Evolutionary conservation across 1,140 invertebrate genomes (phyloP).

Genomic region (Aphelenchoides avenae): DNA sequence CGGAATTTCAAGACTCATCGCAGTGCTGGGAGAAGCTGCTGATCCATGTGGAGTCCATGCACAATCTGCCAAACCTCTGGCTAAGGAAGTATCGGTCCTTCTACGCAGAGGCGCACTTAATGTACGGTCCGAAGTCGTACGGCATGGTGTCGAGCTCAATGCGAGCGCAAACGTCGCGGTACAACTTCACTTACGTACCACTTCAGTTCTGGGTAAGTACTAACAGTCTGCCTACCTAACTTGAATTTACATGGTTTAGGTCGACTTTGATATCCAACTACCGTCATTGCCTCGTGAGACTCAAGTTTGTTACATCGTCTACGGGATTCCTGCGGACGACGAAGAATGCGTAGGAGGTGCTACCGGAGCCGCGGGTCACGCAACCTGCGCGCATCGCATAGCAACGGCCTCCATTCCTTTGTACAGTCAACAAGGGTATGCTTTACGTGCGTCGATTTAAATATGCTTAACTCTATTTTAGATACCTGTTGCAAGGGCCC

Average conservation of each 20-base stretch:
- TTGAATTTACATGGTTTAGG: slow-evolving; percentile 13
- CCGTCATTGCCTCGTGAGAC: slow-evolving; percentile 26
- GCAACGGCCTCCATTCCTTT: slow-evolving; percentile 8
- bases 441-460: slow-evolving; percentile 20
- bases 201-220: slow-evolving; percentile 30
- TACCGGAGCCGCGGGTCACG: not conserved
- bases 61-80: slow-evolving; percentile 28
- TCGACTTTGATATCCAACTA: slow-evolving; percentile 26
- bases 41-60: slow-evolving; percentile 22
- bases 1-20: slow-evolving; percentile 17
- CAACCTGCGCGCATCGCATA: not conserved
- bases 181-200: slow-evolving; percentile 20
- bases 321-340: slow-evolving; percentile 18
- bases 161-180: slow-evolving; percentile 15
- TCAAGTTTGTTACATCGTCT: slow-evolving; percentile 30
- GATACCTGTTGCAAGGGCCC: slow-evolving; percentile 39
- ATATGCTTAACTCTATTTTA: slow-evolving; percentile 18
- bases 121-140: slow-evolving; percentile 38
- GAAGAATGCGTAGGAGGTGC: slow-evolving; percentile 4
- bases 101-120: slow-evolving; percentile 28
- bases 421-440: not conserved
- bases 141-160: not conserved
- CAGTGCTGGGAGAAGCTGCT: slow-evolving; percentile 22
- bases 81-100: slow-evolving; percentile 15
- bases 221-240: not conserved